A percentile compares a stretch with the other conserved stretches of the same genome.
These are phyloP conservation scores for Festucalex cinctus DNA, from an alignment of 2,113 vertebrate genomes.

Conservation along the genomic window DNA sequence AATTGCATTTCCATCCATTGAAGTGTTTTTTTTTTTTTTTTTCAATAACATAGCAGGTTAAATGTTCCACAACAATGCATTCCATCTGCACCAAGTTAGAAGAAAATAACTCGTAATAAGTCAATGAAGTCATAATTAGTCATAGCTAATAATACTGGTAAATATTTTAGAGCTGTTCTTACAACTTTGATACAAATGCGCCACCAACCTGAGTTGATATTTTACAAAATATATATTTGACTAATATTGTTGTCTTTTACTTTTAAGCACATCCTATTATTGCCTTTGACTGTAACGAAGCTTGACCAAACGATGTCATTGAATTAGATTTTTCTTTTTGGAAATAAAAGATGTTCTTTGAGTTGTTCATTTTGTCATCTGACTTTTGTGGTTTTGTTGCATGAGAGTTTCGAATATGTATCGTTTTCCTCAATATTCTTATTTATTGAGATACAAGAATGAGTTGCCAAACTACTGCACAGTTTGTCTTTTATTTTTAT, in stretches of 20 bases:
- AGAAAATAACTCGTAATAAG: no score
- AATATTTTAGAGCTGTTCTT: not conserved
- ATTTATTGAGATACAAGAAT: no score
- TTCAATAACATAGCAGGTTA: no score
- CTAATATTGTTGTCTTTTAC: slow-evolving; percentile 2
- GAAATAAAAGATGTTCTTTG: slow-evolving; percentile 25
- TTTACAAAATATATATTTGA: slow-evolving; percentile 4
- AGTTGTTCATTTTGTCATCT: not conserved
- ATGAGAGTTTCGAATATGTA: no score
- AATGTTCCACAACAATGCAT: no score
- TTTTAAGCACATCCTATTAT: slow-evolving; percentile 13
- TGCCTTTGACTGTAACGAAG: slow-evolving; percentile 18
- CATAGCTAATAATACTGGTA: no score
- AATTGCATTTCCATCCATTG: not conserved
- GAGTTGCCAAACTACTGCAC: not conserved
- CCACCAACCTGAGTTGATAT: not conserved
- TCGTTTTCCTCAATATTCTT: no score
- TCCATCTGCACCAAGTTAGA: no score
- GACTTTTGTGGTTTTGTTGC: not conserved
- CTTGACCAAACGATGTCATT: slow-evolving; percentile 27
- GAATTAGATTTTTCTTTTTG: slow-evolving; percentile 35
- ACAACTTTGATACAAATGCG: not conserved
- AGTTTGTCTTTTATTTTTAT: not conserved
- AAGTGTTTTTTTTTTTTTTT: not conserved
- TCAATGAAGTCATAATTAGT: no score